Conservation (phyloP, 2,797 vertebrate genomes). For the Liparis tanakae region DNA sequence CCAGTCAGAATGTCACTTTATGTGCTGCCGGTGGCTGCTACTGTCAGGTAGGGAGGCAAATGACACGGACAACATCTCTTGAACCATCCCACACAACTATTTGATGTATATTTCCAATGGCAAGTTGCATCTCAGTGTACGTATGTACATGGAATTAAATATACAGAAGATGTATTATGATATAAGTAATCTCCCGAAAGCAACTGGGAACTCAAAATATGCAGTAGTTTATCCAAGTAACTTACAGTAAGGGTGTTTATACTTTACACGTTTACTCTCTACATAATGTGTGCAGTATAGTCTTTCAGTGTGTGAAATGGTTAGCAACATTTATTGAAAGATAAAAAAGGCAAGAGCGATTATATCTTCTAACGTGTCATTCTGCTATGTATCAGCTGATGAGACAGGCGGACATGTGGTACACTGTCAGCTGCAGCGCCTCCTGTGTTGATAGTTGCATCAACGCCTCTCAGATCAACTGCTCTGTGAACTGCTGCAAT, state of each 20-base stretch:
- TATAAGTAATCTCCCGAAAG: neutral
- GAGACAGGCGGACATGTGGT: conserved; percentile 60
- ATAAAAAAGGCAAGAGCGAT: neutral
- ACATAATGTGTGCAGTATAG: neutral
- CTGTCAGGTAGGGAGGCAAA: conserved; percentile 78
- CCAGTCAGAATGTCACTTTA: conserved; percentile 43
- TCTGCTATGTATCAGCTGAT: conserved; percentile 73
- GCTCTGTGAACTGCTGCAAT: conserved; percentile 80
- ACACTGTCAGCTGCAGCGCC: conserved; percentile 74
- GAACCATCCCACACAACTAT: neutral
- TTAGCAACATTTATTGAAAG: neutral
- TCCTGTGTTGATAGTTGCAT: conserved; percentile 63
- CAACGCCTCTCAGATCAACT: conserved; percentile 57
- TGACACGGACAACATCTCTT: neutral
- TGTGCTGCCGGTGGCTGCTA: conserved; percentile 45
- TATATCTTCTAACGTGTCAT: conserved; percentile 22
- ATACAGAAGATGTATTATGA: neutral
- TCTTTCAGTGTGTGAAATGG: neutral
- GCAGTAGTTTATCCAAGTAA: neutral
- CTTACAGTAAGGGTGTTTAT: neutral
- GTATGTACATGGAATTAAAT: neutral
- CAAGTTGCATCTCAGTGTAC: neutral
- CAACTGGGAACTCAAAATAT: neutral
- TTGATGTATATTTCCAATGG: neutral
- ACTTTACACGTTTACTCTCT: neutral